Percentiles rank a stretch among this genome's conserved stretches.
These are phyloP conservation scores for Paralichthys olivaceus DNA, from an alignment of 2,113 vertebrate species.

Conservation along the genomic window DNA sequence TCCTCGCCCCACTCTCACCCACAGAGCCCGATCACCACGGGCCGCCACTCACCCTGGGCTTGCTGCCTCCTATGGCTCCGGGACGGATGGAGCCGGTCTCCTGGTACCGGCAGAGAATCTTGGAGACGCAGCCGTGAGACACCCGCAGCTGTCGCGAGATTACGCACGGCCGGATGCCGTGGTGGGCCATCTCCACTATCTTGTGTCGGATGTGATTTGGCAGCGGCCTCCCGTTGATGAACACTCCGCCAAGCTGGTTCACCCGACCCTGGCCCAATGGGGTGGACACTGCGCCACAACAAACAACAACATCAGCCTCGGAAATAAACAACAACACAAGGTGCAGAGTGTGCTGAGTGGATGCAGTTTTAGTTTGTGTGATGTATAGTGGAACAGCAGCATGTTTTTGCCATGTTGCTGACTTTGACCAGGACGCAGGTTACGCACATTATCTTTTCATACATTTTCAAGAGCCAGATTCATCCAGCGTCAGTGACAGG, in stretches of 20 bases:
- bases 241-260: constrained; percentile 98
- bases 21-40: constrained; percentile 13
- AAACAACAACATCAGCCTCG: constrained; percentile 55
- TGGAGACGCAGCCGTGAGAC: constrained; percentile 98
- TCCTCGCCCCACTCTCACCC: constrained; percentile 24
- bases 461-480: constrained; percentile 66
- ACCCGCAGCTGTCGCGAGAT: constrained; percentile 97
- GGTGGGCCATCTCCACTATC: constrained; percentile 99
- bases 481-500: constrained; percentile 71
- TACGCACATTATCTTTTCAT: constrained; percentile 61
- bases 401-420: constrained; percentile 31
- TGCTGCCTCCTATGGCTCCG: constrained; percentile 97
- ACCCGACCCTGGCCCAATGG: constrained; percentile 98
- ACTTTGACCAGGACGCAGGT: constrained; percentile 54
- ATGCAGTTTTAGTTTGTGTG: background rate
- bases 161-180: constrained; percentile 97
- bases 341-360: background rate
- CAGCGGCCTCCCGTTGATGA: constrained; percentile 97
- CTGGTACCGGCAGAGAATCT: constrained; percentile 98
- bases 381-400: background rate
- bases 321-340: constrained; percentile 21
- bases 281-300: constrained; percentile 90
- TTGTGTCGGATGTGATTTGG: constrained; percentile 99
- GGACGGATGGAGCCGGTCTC: constrained; percentile 98
- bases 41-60: constrained; percentile 95